A percentile compares a stretch with the other conserved stretches of the same genome.
phyloP scores from a whole-genome alignment of 2,113 vertebrate genomes.

The Cathartes aura region DNA sequence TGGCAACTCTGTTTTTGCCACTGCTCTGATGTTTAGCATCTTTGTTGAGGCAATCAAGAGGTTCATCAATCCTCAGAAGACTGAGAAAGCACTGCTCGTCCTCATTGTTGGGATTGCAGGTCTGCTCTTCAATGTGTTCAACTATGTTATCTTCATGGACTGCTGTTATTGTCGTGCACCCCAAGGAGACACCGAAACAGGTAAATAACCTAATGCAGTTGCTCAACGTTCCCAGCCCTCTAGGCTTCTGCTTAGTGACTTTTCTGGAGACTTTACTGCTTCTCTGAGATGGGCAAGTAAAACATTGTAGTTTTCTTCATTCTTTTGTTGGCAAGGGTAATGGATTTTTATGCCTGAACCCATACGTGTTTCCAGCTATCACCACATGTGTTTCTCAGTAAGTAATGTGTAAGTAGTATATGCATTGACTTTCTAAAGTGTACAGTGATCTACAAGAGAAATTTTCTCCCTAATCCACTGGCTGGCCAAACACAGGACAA shows the following conservation, averaged over 20 bases:
- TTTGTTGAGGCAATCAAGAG: constrained; percentile 77
- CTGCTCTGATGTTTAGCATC: constrained; percentile 80
- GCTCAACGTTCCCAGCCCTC: background rate
- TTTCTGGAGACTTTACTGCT: background rate
- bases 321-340: background rate
- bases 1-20: constrained; percentile 78
- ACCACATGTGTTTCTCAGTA: background rate
- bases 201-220: constrained; percentile 42
- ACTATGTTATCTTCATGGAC: constrained; percentile 80
- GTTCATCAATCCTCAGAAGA: constrained; percentile 75
- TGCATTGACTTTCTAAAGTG: accelerated
- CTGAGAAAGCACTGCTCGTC: constrained; percentile 59
- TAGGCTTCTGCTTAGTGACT: background rate
- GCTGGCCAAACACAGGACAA: background rate
- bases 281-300: background rate
- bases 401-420: accelerated
- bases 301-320: background rate
- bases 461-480: background rate
- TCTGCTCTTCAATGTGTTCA: constrained; percentile 74
- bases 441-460: background rate
- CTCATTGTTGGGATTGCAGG: constrained; percentile 69
- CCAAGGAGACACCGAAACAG: constrained; percentile 25
- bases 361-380: background rate
- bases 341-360: background rate
- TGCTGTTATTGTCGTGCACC: constrained; percentile 65